phyloP scores from a whole-genome alignment of 2,888 invertebrate species.

The Malachius bipustulatus region DNA sequence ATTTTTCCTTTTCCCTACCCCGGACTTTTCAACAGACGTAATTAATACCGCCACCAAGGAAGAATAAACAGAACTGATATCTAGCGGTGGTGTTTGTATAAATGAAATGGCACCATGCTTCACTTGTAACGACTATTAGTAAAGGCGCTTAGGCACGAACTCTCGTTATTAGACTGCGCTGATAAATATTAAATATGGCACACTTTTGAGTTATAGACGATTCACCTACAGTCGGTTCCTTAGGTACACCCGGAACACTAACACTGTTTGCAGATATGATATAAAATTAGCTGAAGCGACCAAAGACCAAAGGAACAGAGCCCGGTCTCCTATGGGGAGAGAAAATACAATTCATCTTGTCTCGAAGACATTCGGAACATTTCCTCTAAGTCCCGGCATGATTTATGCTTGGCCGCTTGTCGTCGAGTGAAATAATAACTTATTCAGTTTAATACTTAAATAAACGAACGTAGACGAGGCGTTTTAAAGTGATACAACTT shows the following conservation, averaged over 20 bases:
- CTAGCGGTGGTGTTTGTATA: slow-evolving; percentile 34
- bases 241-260: too few species aligned
- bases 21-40: too few species aligned
- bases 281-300: too few species aligned
- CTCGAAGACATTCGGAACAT: slow-evolving; percentile 30
- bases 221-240: slow-evolving; percentile 7
- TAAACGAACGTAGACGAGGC: slow-evolving; percentile 10
- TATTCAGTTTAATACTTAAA: slow-evolving; percentile 28
- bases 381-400: slow-evolving; percentile 35
- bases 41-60: background rate
- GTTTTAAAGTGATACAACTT: slow-evolving; percentile 6
- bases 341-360: slow-evolving; percentile 35
- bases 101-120: slow-evolving; percentile 40
- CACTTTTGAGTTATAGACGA: slow-evolving; percentile 27
- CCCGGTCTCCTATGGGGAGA: slow-evolving; percentile 12
- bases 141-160: slow-evolving; percentile 37
- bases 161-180: slow-evolving; percentile 34
- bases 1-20: too few species aligned
- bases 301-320: too few species aligned
- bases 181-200: slow-evolving; percentile 28
- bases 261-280: too few species aligned
- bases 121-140: slow-evolving; percentile 38
- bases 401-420: slow-evolving; percentile 33
- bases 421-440: slow-evolving; percentile 33
- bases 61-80: background rate